Percentiles rank a stretch among this genome's conserved stretches.
Conservation (phyloP, 2,113 vertebrate species). For the Abramis brama region DNA sequence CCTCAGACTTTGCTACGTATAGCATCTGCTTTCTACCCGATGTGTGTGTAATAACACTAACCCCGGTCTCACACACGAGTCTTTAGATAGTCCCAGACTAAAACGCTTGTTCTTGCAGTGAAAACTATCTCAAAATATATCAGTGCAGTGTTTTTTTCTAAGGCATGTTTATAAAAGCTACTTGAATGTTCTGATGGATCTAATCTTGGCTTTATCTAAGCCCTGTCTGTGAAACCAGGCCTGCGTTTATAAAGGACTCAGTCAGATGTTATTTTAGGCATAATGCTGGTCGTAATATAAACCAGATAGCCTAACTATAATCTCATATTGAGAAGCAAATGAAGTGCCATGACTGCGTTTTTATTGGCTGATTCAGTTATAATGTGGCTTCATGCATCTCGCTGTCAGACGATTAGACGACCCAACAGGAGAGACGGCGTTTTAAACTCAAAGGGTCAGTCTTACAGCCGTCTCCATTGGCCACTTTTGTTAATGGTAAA, state of each 20-base stretch:
- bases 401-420: not conserved
- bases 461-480: not conserved
- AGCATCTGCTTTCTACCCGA: not conserved
- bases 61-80: too few relatives aligned
- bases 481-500: not conserved
- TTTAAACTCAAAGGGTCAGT: not conserved
- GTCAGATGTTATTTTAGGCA: not conserved
- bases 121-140: too few relatives aligned
- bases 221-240: too few relatives aligned
- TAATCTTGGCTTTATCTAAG: too few relatives aligned
- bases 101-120: too few relatives aligned
- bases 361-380: not conserved
- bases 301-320: not conserved
- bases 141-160: too few relatives aligned
- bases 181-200: too few relatives aligned
- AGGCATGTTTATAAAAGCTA: too few relatives aligned
- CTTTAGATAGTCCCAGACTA: too few relatives aligned
- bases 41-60: not conserved
- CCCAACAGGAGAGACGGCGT: not conserved
- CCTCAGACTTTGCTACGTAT: not conserved
- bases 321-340: constrained; percentile 7
- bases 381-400: not conserved
- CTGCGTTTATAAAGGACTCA: not conserved
- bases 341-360: not conserved
- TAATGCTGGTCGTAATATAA: not conserved